These are phyloP conservation scores for Pollachius pollachius DNA, from an alignment of 2,113 vertebrate genomes.

Conservation along the genomic window DNA sequence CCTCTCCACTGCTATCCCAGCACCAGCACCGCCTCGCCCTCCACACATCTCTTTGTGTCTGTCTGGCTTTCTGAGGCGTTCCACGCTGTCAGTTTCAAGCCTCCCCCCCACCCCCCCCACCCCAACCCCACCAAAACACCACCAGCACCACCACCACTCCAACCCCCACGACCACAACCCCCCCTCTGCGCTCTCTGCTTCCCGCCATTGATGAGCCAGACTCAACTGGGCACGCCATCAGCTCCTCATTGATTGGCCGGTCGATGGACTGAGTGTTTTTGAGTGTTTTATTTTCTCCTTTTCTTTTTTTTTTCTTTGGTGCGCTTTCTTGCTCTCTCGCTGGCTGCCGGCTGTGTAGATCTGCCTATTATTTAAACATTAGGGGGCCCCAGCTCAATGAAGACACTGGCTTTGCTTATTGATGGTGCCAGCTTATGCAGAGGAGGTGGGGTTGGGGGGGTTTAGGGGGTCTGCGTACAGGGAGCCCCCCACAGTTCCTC, in stretches of 20 bases:
- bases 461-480: no score
- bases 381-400: no score
- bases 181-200: constrained; percentile 64
- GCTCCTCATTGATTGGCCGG: constrained; percentile 67
- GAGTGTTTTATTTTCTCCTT: constrained; percentile 31
- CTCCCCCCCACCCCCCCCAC: neutral
- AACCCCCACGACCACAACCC: no score
- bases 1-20: neutral
- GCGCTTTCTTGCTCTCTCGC: constrained; percentile 22
- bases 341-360: no score
- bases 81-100: constrained; percentile 57
- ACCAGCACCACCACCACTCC: no score
- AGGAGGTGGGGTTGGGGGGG: no score
- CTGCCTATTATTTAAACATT: no score
- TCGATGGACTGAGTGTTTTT: constrained; percentile 68
- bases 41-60: constrained; percentile 13
- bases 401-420: no score
- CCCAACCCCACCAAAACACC: constrained; percentile 18
- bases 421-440: no score
- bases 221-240: constrained; percentile 47
- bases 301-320: constrained; percentile 4
- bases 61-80: constrained; percentile 48
- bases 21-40: no score
- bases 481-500: no score
- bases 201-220: constrained; percentile 61